phyloP scores from a whole-genome alignment of 2,113 vertebrate species.

The Pristiophorus japonicus region DNA sequence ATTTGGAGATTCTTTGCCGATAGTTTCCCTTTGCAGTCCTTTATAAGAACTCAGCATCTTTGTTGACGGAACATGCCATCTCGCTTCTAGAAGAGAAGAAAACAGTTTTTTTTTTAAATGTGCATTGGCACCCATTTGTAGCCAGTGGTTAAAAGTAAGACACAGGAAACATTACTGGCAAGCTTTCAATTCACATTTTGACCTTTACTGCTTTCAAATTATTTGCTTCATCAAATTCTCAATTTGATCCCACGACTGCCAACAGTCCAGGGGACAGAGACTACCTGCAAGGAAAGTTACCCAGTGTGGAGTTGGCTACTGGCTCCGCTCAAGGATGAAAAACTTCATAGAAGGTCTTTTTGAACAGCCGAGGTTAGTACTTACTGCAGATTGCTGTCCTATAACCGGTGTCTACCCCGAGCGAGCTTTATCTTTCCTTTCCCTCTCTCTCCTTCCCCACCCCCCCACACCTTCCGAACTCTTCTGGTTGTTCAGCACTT shows the following conservation, averaged over 20 bases:
- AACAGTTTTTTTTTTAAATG: neutral
- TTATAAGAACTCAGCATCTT: slow-evolving; percentile 85
- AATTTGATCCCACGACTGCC: neutral
- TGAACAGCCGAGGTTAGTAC: neutral
- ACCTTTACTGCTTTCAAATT: neutral
- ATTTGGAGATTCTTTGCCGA: slow-evolving; percentile 80
- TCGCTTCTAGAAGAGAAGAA: slow-evolving; percentile 68
- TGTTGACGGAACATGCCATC: slow-evolving; percentile 81
- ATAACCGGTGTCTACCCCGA: neutral
- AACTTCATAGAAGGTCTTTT: neutral
- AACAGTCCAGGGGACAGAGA: neutral
- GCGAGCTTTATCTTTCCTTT: neutral
- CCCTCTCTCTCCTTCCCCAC: no score
- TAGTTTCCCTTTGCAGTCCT: slow-evolving; percentile 67
- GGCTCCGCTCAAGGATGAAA: neutral
- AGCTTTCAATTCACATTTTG: neutral
- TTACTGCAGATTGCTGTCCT: neutral
- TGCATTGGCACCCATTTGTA: neutral
- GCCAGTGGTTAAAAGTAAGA: neutral
- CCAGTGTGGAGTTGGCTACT: neutral
- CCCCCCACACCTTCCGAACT: neutral
- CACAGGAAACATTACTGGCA: neutral
- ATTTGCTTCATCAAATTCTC: neutral
- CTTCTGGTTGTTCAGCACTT: neutral
- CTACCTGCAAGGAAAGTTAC: neutral